Conservation (phyloP, 2,113 vertebrate species). For the Brachypodius melanocephalos region DNA sequence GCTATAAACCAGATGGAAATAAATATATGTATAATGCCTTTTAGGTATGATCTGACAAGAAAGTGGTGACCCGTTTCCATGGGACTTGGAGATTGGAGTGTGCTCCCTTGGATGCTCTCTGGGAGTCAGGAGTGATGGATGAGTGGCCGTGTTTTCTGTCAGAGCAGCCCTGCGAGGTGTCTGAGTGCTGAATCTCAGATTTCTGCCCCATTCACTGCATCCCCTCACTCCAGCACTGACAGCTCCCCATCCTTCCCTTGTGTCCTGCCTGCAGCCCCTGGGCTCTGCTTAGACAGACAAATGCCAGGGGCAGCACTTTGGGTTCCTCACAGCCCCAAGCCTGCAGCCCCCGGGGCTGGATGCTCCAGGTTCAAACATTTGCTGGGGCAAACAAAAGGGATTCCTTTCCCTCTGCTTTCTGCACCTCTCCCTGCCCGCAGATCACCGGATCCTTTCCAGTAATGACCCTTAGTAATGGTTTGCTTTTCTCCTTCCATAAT, state of each 20-base stretch:
- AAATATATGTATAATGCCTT: background rate
- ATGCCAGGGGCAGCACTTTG: too few species aligned
- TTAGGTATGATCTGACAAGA: background rate
- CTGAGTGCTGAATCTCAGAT: background rate
- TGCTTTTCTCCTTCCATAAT: background rate
- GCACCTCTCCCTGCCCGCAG: background rate
- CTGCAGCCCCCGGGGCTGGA: background rate
- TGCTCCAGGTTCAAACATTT: background rate
- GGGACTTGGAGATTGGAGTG: background rate
- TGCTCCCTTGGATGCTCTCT: background rate
- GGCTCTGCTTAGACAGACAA: background rate
- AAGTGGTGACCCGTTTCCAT: background rate
- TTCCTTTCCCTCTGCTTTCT: background rate
- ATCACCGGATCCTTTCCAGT: background rate
- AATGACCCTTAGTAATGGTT: background rate
- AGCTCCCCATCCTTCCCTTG: fast-evolving
- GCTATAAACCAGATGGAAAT: background rate
- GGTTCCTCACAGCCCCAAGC: background rate
- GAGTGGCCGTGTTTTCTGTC: background rate
- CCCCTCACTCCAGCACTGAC: background rate
- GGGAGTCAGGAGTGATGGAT: background rate
- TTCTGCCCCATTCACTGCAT: background rate
- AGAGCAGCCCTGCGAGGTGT: background rate
- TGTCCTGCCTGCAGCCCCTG: background rate
- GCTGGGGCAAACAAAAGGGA: fast-evolving